These are phyloP conservation scores for Glandiceps talaboti DNA, from an alignment of 53 echinoderm and acorn worm genomes.

Conservation along the genomic window DNA sequence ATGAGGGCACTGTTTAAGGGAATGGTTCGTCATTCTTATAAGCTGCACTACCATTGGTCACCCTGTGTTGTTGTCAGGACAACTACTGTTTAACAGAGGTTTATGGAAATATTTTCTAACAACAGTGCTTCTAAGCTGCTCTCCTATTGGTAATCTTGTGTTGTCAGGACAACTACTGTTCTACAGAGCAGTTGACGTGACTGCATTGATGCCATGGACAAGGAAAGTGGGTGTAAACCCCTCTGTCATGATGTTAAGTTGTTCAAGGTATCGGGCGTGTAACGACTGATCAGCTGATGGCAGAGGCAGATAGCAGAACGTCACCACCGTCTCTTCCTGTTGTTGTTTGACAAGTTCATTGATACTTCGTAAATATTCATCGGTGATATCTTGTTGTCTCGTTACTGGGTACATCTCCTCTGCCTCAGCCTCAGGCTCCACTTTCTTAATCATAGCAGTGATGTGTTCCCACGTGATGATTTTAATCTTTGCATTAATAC, in stretches of 20 bases:
- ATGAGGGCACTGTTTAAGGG: no score
- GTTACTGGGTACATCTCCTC: slow-evolving; percentile 9
- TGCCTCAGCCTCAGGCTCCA: slow-evolving; percentile 13
- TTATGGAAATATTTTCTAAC: no score
- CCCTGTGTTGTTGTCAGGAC: no score
- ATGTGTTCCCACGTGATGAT: slow-evolving; percentile 53
- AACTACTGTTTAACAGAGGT: no score
- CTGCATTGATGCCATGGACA: slow-evolving; percentile 80
- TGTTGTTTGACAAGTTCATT: slow-evolving; percentile 53
- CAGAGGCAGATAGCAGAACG: slow-evolving; percentile 73
- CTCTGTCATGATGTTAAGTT: slow-evolving; percentile 51
- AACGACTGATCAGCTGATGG: slow-evolving; percentile 52
- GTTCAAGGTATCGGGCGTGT: slow-evolving; percentile 55
- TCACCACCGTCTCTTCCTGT: slow-evolving; percentile 41
- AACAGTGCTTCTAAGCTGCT: no score
- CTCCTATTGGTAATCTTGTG: no score
- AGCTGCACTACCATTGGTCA: no score
- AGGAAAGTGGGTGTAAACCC: slow-evolving; percentile 71
- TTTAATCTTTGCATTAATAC: slow-evolving; percentile 73
- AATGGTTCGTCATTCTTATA: no score
- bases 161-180: neutral
- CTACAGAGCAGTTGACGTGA: slow-evolving; percentile 40
- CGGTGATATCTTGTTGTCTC: slow-evolving; percentile 45
- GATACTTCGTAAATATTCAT: slow-evolving; percentile 52
- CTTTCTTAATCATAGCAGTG: slow-evolving; percentile 27